Evolutionary conservation across 1,140 invertebrate species (phyloP), one percentile per base, ranked within the genome.

Genomic region (Arctopsyche grandis): DNA sequence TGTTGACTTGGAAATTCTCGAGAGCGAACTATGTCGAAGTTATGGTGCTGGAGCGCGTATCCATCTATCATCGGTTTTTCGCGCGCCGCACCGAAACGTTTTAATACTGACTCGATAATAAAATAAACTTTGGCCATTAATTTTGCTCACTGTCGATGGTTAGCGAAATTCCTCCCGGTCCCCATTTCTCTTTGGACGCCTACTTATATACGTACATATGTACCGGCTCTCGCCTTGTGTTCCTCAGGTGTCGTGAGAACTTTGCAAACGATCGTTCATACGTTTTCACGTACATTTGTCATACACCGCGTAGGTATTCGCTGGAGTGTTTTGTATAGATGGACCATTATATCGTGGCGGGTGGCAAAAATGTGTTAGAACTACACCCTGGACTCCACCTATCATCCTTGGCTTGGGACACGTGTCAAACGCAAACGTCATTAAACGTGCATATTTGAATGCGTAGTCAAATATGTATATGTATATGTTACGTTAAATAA

Each of bases 61-160:
- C 69, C 69, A 71, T 71, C 69, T 71, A 71, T 71, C 69, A 71
- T 71, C 69, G n/a, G 69, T 71, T 71, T 71, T 71, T 71, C 69
- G 69, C 21, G 26, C 19, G 26, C 38, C 66, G 26, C 19, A 14
- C 66, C 48, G 44, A 69, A 71, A 56, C 69, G 77, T 78, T 78
- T 78, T 78, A 78, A 78, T 73, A 78, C 66, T 73, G 77, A 78
- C 69, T 78, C 77, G 77, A 78, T 78, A 73, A 70, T 78, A 78
- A 78, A 78, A 78, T 78, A 78, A 78, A 78, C 77, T 78, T 78
- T 73, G 48, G n/a, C 69, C 77, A 78, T 78, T 78, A 78, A 78
- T 78, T 69, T 69, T 70, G 48, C 48, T 70, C 77, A 58, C 14
- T 78, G 77, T 78, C 77, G 69, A 73, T 78, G 77, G 77, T 71